phyloP scores from a whole-genome alignment of 1,140 invertebrate genomes.

The Neoseiulus cucumeris region DNA sequence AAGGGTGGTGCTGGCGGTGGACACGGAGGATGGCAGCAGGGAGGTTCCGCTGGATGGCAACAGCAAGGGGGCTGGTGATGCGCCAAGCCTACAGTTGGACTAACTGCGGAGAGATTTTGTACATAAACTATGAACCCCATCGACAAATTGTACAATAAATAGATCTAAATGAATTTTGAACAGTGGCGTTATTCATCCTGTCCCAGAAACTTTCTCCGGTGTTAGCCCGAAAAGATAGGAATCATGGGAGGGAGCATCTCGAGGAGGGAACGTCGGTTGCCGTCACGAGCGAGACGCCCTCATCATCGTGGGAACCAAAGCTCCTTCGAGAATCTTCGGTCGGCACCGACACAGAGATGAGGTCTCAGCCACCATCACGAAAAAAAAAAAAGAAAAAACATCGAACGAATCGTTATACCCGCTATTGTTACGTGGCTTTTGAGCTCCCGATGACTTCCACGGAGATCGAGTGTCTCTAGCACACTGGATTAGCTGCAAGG shows the following conservation, averaged over 20 bases:
- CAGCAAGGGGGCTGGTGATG: neutral
- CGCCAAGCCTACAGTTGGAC: neutral
- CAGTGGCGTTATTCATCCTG: neutral
- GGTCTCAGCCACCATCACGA: neutral
- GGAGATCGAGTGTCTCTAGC: neutral
- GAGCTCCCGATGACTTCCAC: neutral
- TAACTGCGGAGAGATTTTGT: neutral
- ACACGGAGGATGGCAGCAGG: neutral
- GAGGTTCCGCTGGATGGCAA: neutral
- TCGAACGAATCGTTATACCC: neutral
- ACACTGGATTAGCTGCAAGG: neutral
- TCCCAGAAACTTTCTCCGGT: too few species aligned
- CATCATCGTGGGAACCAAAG: too few species aligned
- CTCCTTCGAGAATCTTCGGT: neutral
- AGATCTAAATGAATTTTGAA: neutral
- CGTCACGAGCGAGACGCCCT: too few species aligned
- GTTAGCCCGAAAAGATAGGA: too few species aligned
- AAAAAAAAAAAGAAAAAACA: neutral
- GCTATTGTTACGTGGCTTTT: neutral
- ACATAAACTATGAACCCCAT: neutral
- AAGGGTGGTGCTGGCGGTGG: neutral
- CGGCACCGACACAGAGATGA: neutral
- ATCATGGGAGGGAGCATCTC: too few species aligned
- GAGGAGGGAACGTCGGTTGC: too few species aligned
- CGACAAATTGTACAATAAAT: neutral